phyloP scores from a whole-genome alignment of 2,113 vertebrate genomes.

The Orthonyx spaldingii region DNA sequence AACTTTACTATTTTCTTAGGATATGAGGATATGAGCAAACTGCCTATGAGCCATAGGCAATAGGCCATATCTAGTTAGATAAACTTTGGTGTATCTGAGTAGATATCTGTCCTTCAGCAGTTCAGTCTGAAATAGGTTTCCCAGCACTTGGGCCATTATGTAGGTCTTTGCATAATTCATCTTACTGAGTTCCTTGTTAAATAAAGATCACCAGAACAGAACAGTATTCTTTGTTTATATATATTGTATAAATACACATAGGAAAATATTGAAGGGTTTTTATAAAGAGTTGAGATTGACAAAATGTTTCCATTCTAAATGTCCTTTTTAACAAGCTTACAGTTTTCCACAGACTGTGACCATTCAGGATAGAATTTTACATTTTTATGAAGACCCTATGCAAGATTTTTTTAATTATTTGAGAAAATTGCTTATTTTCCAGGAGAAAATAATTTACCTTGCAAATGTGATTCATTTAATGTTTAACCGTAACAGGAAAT shows the following conservation, averaged over 20 bases:
- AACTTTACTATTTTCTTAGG: not conserved
- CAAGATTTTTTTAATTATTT: not conserved
- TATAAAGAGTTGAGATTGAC: not conserved
- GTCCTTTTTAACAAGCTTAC: not conserved
- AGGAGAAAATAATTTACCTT: not conserved
- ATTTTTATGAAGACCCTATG: not conserved
- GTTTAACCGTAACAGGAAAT: not conserved
- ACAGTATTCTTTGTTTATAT: not conserved
- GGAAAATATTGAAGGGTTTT: not conserved
- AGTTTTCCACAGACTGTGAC: not conserved
- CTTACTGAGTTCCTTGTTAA: not conserved
- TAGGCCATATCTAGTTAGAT: too few species aligned
- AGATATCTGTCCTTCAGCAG: not conserved
- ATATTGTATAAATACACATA: not conserved
- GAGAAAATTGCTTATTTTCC: not conserved
- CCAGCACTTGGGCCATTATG: not conserved
- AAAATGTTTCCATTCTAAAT: not conserved
- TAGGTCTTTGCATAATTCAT: not conserved
- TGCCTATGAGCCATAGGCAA: not conserved
- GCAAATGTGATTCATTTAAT: not conserved
- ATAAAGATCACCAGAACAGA: not conserved
- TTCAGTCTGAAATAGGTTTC: not conserved
- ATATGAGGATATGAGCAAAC: not conserved
- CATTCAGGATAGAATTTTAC: not conserved
- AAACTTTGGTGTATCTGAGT: not conserved